phyloP scores from a whole-genome alignment of 2,113 vertebrate genomes.

The Osmerus eperlanus region DNA sequence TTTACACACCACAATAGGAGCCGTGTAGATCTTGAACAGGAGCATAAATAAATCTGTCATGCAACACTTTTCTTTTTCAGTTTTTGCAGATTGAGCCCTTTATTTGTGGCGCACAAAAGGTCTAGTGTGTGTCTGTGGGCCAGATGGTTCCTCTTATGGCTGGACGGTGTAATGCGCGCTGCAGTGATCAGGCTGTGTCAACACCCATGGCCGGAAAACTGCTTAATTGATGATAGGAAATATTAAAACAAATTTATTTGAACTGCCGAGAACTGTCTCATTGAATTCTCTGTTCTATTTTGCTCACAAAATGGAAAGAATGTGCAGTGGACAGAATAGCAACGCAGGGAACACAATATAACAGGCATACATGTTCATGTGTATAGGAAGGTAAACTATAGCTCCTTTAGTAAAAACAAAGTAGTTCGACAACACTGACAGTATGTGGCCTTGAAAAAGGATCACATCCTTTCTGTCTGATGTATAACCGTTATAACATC shows the following conservation, averaged over 20 bases:
- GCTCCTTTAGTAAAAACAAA: too few relatives aligned
- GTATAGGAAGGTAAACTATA: too few relatives aligned
- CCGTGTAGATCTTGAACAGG: slow-evolving; percentile 55
- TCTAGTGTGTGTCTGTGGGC: slow-evolving; percentile 65
- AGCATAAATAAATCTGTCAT: slow-evolving; percentile 59
- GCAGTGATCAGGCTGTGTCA: slow-evolving; percentile 72
- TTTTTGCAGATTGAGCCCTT: slow-evolving; percentile 43
- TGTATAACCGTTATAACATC: too few relatives aligned
- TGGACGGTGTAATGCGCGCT: slow-evolving; percentile 65
- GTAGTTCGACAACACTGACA: too few relatives aligned
- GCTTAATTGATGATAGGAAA: slow-evolving; percentile 67
- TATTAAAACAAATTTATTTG: slow-evolving; percentile 50
- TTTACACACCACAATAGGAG: slow-evolving; percentile 66
- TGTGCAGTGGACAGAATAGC: not conserved
- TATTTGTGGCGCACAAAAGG: slow-evolving; percentile 59
- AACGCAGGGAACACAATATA: not conserved
- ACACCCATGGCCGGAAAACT: slow-evolving; percentile 60
- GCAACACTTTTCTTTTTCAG: slow-evolving; percentile 58
- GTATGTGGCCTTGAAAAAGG: too few relatives aligned
- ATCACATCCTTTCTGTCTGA: too few relatives aligned
- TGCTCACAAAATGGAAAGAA: slow-evolving; percentile 44
- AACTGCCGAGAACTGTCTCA: slow-evolving; percentile 52
- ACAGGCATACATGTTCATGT: too few relatives aligned
- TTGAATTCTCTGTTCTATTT: slow-evolving; percentile 45
- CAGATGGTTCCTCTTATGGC: slow-evolving; percentile 73